Base-by-base conservation (phyloP, 2,797 vertebrate genomes). In the Hoplostethus mediterraneus region DNA sequence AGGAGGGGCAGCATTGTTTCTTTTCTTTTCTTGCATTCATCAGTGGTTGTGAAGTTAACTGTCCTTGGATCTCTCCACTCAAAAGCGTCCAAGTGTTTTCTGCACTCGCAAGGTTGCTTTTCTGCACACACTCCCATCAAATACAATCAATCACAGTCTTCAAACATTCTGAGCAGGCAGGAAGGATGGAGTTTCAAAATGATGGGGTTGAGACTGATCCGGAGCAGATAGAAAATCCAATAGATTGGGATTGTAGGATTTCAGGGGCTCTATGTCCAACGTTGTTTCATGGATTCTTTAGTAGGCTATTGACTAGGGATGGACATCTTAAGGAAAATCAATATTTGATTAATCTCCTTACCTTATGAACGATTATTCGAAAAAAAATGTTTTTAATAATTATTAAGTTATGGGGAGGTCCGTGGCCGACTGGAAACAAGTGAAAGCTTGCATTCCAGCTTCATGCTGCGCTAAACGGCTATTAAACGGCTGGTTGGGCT, bases 91-190 rank as follows among this genome's bases (percentile, higher is more conserved):
- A 53, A 73, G 71, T 78, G 66, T 75, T 78, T 71, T 79, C 59
- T 28, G 1, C 81, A 80, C 13, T 14, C 70, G 73, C 73, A 73
- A 59, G 59, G 78, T 78, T 81, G 77, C 73, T 88, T 88, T 87
- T 21, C 67, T 77, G 61, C 64, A 60, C 74, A 80, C 85, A 83
- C 82, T 77, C 82, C 28, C 81, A 85, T 87, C 85, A 85, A 82
- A 81, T 73, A 30, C 63, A 30, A 93, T 90, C 90, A 89, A 89
- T 90, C 88, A 84, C 67, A 67, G 63, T 67, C 65, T 79, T 89
- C 75, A 86, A 75, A 85, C 83, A 87, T 86, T 84, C 67, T 69
- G 80, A 79, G 73, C 70, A 76, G 73, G 75, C 75, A 81, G 83
- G 74, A 77, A 83, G 79, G 82, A 85, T 70, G 76, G 75, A 56